Percentiles rank a stretch among this genome's conserved stretches.
These are phyloP conservation scores for Micrasema longulum DNA, from an alignment of 1,140 invertebrate genomes.

Conservation along the genomic window DNA sequence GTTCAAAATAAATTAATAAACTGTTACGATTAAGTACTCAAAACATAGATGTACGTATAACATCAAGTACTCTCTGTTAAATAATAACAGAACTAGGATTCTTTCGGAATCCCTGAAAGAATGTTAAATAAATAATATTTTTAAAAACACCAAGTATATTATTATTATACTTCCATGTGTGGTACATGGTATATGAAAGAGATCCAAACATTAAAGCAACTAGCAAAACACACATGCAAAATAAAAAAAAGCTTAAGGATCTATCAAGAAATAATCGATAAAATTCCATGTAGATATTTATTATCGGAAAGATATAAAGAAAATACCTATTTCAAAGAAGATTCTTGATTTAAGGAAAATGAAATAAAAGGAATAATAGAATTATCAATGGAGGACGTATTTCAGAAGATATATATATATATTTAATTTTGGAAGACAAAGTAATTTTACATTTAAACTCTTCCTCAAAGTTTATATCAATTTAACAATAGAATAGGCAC, in stretches of 20 bases:
- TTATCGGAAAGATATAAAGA: slow-evolving; percentile 21
- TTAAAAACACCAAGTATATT: no score
- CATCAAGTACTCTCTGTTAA: no score
- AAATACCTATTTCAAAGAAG: slow-evolving; percentile 3
- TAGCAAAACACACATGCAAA: slow-evolving; percentile 11
- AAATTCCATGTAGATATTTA: slow-evolving; percentile 20
- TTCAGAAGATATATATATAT: neutral
- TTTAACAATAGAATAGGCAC: slow-evolving; percentile 11
- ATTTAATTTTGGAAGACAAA: slow-evolving; percentile 28
- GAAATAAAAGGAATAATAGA: neutral
- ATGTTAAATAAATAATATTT: no score
- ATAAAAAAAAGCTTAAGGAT: no score
- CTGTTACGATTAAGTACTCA: no score
- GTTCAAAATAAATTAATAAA: no score
- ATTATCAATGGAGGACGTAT: neutral
- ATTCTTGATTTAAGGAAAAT: neutral
- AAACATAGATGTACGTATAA: no score
- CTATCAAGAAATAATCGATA: slow-evolving; percentile 3
- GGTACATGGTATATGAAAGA: neutral
- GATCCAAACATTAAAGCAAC: slow-evolving; percentile 4
- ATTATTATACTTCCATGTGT: no score
- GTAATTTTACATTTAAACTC: slow-evolving; percentile 2
- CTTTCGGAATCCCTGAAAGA: no score
- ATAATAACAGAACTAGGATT: no score
- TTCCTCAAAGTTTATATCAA: neutral